Base-by-base conservation (phyloP, 2,113 vertebrate species). In the Dromiciops gliroides region DNA sequence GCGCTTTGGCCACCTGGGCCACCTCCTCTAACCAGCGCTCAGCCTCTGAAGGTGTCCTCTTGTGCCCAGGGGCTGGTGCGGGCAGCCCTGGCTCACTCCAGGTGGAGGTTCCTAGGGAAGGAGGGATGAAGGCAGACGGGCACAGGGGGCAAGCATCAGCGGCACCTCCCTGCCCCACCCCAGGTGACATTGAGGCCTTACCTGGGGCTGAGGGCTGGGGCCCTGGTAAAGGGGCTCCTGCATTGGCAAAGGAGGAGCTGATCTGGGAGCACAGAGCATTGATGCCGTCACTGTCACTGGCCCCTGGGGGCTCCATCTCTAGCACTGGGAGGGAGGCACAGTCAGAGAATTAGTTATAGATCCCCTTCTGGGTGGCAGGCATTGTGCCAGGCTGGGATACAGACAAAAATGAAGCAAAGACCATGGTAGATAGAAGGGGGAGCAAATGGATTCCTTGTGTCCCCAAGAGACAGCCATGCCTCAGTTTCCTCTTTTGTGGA, bases 21-120 rank as follows among this genome's bases (percentile, higher is more conserved):
- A 99, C 99, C 93, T 99, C 99, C 89, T 99, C 99, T 90, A 99
- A 96, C 99, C 99, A 99, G 50, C 99, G 97, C 97, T 99, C 99
- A 0, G 99, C 99, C 97, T 99, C 99, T 0, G 99, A 99, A 0
- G 99, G 99, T 0, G 99, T 99, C 56, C 99, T 98, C 95, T 97
- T 99, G 98, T 99, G 99, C 49, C 99, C 99, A 0, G 98, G 98
- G 91, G 99, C 99, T 60, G 99, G 98, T 89, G 98, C 96, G 47
- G 97, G 48, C 93, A 22, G 50, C 0, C 95, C 51, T 28, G 98
- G 91, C 95, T 98, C 97, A 0, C 94, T 95, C 98, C 97, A 98
- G 22, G 94, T 94, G 83, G 97, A 93, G 44, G 96, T 90, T 22
- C 96, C 98, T 98, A 89, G 44, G 92, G 89, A 92, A 48, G 60